Base-by-base conservation (phyloP, 2,113 vertebrate species). In the Urocolius indicus region DNA sequence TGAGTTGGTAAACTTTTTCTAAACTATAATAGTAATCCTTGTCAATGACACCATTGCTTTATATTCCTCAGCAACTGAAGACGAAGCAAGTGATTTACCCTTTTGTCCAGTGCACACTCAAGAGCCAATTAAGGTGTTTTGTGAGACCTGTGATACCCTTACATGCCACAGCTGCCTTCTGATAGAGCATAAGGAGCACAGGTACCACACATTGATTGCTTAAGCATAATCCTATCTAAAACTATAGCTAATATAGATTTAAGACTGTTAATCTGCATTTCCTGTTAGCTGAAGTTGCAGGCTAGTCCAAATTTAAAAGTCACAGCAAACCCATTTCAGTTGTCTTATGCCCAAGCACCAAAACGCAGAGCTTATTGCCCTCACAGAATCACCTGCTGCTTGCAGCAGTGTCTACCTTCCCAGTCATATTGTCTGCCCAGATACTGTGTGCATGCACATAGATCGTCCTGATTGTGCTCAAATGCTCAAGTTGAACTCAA, bases 131-230 rank as follows among this genome's bases (percentile, higher is more conserved):
- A 97, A 97, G 74, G 80, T 98, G 16, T 98, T 98, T 10, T 98
- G 98, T 9, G 98, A 98, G 97, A 98, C 94, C 27, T 98, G 98
- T 1, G 98, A 98, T n/a, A 96, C 96, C 34, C 98, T 98, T 16
- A 97, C 94, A 0, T 98, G 98, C 94, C 78, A 30, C 51, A 97
- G 96, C 94, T 98, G 98, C 93, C 97, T 98, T 24, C 94, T 98
- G 94, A 63, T 94, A 29, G 97, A 98, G 30, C 98, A 98, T 90
- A 98, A 98, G 72, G 98, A 98, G 8, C 98, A 98, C 96, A 98
- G 98, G 98, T 98, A 91, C 46, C n/a, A 59, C 79, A 59, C 16
- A 3, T 5, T 13, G 19, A 19, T 16, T 61, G 23, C 30, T 49
- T 8, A 5, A 68, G 49, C 49, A 36, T 59, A 45, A 36, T 62